Base-by-base conservation (phyloP, 2,888 invertebrate genomes). In the Choristoneura rosaceana region DNA sequence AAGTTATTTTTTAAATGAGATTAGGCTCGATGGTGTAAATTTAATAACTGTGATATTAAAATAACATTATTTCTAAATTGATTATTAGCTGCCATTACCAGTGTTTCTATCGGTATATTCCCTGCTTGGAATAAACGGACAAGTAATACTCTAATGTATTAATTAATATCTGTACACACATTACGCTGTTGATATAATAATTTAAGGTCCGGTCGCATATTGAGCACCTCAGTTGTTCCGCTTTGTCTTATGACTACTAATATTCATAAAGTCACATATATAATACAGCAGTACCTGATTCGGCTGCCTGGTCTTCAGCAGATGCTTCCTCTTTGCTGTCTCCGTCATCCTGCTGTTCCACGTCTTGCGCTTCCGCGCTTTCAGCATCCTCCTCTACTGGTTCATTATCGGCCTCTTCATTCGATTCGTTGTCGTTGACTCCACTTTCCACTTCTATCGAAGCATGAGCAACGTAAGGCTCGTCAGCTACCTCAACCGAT, bases 401-500 rank as follows among this genome's bases (percentile, higher is more conserved):
- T 41, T 74, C 71, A 60, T 88, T 86, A 81, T 93, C 93, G 41
- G 74, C 70, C 55, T 88, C 86, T 82, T 93, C 93, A 76, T 87
- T 90, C 65, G 91, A 90, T 73, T 92, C 90, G 78, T 87, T 85
- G 63, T 87, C 84, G 69, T 82, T 89, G 75, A 84, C 84, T 71
- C 81, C 86, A 77, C 82, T 83, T 81, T 85, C 85, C 79, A 93
- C 80, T 76, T 95, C 95, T 69, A 92, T 90, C 78, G 95, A 91
- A 74, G 88, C 87, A 83, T 92, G 90, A 78, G 92, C 82, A 69
- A 91, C 84, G 76, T 93, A 92, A 34, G 95, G 94, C 79, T 95
- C 94, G 75, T 94, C 94, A 71, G 92, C 93, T 79, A 93, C 89
- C 87, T 93, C 92, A 69, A 94, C 83, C 63, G 91, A 90, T 68